Percentiles rank a stretch among this genome's conserved stretches.
Conservation (phyloP, 2,888 invertebrate genomes). For the Apodemia mormo region DNA sequence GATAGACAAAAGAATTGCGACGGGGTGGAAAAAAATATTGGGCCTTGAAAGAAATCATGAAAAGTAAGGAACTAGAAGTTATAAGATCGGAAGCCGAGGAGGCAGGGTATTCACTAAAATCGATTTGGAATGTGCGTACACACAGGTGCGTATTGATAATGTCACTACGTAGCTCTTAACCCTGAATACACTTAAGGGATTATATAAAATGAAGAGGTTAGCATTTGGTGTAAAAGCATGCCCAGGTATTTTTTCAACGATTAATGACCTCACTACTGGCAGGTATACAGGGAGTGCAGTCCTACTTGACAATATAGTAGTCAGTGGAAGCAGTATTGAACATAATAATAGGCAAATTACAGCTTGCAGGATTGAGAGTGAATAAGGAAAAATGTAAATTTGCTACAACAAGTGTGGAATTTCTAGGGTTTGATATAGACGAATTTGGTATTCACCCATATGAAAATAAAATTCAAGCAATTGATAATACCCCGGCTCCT, state of each 20-base stretch:
- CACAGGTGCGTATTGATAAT: not conserved
- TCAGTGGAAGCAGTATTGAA: no score
- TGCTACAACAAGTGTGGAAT: not conserved
- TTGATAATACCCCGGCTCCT: not conserved
- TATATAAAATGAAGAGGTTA: not conserved
- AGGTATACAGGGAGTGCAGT: no score
- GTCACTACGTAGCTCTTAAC: not conserved
- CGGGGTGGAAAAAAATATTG: no score
- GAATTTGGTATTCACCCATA: not conserved
- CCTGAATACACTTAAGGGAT: not conserved
- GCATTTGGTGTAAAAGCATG: not conserved
- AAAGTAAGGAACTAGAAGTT: no score
- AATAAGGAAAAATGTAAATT: not conserved
- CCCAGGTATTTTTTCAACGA: no score
- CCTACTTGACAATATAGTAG: no score
- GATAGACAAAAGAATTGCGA: no score
- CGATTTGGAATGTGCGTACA: no score
- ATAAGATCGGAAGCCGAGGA: no score
- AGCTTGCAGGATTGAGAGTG: not conserved
- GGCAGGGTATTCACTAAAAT: no score
- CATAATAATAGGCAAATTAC: not conserved
- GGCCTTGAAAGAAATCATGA: no score
- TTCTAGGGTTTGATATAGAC: not conserved
- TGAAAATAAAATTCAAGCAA: conserved; percentile 1
- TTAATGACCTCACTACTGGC: no score